Base-by-base conservation (phyloP, 2,888 invertebrate genomes). In the Amorpha juglandis region DNA sequence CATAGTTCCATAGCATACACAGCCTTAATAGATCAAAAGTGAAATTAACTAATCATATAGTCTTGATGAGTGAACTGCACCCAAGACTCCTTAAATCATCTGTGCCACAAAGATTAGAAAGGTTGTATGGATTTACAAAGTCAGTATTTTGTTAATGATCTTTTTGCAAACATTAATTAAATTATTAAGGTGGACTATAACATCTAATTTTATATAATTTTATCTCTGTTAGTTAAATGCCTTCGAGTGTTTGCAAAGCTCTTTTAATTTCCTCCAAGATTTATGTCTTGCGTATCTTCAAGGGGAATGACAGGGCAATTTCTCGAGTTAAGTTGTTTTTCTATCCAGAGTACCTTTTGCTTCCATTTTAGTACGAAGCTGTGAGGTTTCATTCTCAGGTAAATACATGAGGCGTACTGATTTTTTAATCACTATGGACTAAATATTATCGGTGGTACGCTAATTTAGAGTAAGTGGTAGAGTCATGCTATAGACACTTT, bases 241-340 rank as follows among this genome's bases (percentile, higher is more conserved):
- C 16, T 11, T 21, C 38, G 42, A 42, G 42, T 12, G 58, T 42
- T 19, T 38, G 12, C 35, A 19, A 42, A 38, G 38, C 12, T 19
- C 58, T 42, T 58, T 38, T 58, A 58, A 58, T 58, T 58, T 58
- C 58, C 58, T 58, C 12, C 6, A 38, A 58, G 58, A 42, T 58
- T 58, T 58, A 58, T 42, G 19, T 19, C 42, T 19, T 38, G 58
- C 63, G 63, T n/a, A 63, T 50, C 63, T 51, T 21, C 14, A 51
- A 35, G 9, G 62, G 19, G 51, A 47, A 63, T 63, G 63, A 63
- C 63, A 63, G 63, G 63, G 50, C 63, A 63, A 63, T 63, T 51
- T 63, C 63, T 58, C 38, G 51, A 51, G 51, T 14, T 14, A 38
- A 51, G 63, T 51, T 51, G 63, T 51, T 63, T 51, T 63, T 50